Evolutionary conservation across 2,113 vertebrate genomes (phyloP), one percentile per base, ranked within the genome.

Genomic region (Oreochromis spilurus): DNA sequence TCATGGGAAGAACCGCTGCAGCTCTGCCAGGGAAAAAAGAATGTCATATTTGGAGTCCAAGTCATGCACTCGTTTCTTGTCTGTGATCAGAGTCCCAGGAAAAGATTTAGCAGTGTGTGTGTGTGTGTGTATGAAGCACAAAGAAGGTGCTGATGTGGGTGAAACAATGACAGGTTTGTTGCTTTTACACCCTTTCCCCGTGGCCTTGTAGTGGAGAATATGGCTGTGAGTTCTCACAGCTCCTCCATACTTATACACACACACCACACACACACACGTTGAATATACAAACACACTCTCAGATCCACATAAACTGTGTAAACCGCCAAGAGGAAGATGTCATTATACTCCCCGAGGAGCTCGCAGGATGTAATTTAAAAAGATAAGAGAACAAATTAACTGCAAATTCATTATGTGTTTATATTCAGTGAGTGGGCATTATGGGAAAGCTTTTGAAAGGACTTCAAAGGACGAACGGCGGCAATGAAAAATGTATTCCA

Each of bases 111-210:
- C 82, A 17, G 10, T 31, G 12, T 79, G 84, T 85, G 54, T 45
- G 50, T 81, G 84, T 85, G 72, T 84, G 43, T 81, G 79, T 72
- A 83, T 50, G 43, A 24, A 2, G 13, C 31, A 80, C 11, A 48
- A 48, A 93, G 79, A 79, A 91, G 79, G 57, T 90, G 78, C 87
- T 84, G 90, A 95, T 95, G 95, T 89, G 92, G 93, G 84, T 95
- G 87, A 93, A 96, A 96, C 93, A 93, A 93, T 95, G 90, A 70
- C 88, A 93, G 88, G 88, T 90, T 93, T 95, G 91, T 96, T 94
- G 84, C 83, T 93, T 83, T 84, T 36, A 91, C 81, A 84, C 81
- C 52, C 52, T 31, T 21, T 48, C 75, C 48, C 38, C 3, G 7
- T 29, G 53, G 43, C 40, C 79, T 43, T 70, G 78, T 78, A 58